These are phyloP conservation scores for Orthosia incerta DNA, from an alignment of 2,888 invertebrate genomes.

Conservation along the genomic window DNA sequence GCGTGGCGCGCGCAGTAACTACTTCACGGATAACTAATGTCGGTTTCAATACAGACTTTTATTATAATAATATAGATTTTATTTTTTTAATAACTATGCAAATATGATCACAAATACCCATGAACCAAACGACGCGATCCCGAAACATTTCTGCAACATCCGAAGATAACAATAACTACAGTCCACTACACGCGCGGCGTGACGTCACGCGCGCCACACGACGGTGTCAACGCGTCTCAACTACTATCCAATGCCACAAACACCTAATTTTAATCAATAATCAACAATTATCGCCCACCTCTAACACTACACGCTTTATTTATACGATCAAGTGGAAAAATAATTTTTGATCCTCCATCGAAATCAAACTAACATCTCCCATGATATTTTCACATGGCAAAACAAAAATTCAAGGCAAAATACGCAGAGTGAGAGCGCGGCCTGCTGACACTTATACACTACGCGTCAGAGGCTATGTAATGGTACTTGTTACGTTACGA, in stretches of 20 bases:
- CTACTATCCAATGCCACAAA: constrained; percentile 88
- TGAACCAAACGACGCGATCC: constrained; percentile 87
- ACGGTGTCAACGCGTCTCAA: constrained; percentile 68
- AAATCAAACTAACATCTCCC: constrained; percentile 86
- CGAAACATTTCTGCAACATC: constrained; percentile 79
- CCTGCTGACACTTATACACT: constrained; percentile 65
- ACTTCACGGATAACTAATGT: constrained; percentile 76
- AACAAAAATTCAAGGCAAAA: constrained; percentile 85
- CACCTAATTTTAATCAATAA: constrained; percentile 91
- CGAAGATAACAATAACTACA: constrained; percentile 85
- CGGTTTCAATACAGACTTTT: constrained; percentile 83
- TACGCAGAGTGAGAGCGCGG: constrained; percentile 69
- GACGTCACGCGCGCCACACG: constrained; percentile 41
- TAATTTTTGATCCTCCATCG: constrained; percentile 88
- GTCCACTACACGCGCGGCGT: constrained; percentile 68
- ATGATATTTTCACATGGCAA: constrained; percentile 83
- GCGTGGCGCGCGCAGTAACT: constrained; percentile 66
- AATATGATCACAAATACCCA: constrained; percentile 89
- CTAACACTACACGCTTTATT: constrained; percentile 89
- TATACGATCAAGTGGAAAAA: constrained; percentile 90
- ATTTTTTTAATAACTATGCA: constrained; percentile 87
- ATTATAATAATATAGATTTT: constrained; percentile 85
- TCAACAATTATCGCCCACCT: constrained; percentile 90
- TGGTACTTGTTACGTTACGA: constrained; percentile 47
- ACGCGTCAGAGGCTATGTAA: constrained; percentile 69